phyloP scores from a whole-genome alignment of 2,113 vertebrate species.

The Cryptotis parvus region DNA sequence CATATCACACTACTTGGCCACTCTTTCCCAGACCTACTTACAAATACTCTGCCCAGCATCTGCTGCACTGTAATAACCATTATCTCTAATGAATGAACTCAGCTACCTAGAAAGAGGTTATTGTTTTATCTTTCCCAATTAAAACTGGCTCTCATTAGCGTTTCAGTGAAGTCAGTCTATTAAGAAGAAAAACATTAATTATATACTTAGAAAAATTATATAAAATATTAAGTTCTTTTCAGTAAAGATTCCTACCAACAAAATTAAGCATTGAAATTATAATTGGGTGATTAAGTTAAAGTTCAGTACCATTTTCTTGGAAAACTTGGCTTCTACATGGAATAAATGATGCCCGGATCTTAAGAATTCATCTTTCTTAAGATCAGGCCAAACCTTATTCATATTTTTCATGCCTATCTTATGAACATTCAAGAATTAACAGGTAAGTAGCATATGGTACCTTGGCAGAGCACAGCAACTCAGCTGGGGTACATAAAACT shows the following conservation, averaged over 20 bases:
- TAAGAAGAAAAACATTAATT: slow-evolving; percentile 40
- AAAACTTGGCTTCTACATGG: slow-evolving; percentile 47
- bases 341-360: slow-evolving; percentile 54
- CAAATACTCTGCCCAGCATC: background rate
- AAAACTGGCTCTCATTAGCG: slow-evolving; percentile 26
- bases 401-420: slow-evolving; percentile 39
- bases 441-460: background rate
- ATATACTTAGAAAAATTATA: slow-evolving; percentile 25
- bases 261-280: slow-evolving; percentile 55
- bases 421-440: slow-evolving; percentile 25
- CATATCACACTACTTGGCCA: background rate
- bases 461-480: background rate
- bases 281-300: slow-evolving; percentile 2
- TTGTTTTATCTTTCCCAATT: slow-evolving; percentile 1
- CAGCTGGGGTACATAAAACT: background rate
- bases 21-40: background rate
- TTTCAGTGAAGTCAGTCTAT: background rate
- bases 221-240: slow-evolving; percentile 53
- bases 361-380: background rate
- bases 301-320: background rate
- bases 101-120: slow-evolving; percentile 41
- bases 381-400: slow-evolving; percentile 28
- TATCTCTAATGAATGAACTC: slow-evolving; percentile 27
- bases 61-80: background rate
- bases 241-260: slow-evolving; percentile 51